A percentile compares a stretch with the other conserved stretches of the same genome.
Conservation (phyloP, 53 echinoderm and acorn worm genomes). For the Mesocentrotus franciscanus region DNA sequence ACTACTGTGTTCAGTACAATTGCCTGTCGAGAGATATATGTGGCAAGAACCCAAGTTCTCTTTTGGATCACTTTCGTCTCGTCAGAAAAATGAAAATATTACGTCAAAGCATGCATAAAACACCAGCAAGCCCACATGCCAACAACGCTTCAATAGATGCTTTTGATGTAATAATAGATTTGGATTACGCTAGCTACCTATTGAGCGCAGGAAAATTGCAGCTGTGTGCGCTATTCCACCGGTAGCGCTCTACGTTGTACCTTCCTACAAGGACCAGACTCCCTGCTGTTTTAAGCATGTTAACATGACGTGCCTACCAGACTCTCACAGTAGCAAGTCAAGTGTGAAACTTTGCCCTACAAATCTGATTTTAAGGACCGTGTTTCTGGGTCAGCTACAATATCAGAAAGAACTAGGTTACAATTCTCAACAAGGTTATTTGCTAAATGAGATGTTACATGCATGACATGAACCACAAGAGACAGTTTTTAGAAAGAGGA, state of each 20-base stretch:
- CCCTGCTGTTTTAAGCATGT: slow-evolving; percentile 1
- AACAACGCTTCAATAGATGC: neutral
- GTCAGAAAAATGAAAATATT: neutral
- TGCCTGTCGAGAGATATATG: neutral
- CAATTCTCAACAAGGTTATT: neutral
- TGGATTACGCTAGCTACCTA: neutral
- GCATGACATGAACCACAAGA: neutral
- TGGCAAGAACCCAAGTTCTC: neutral
- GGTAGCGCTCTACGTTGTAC: neutral
- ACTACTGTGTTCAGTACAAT: neutral
- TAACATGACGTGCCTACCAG: neutral
- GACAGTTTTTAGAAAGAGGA: neutral
- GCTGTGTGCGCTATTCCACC: neutral
- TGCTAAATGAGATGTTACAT: neutral
- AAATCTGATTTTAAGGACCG: neutral
- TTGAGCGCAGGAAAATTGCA: neutral
- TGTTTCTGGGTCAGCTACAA: neutral
- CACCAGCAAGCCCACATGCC: neutral
- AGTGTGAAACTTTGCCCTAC: neutral
- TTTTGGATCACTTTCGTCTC: neutral
- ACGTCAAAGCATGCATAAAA: slow-evolving; percentile 14
- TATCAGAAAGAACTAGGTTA: neutral
- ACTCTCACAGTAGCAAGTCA: neutral
- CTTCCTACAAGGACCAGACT: neutral
- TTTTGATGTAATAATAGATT: slow-evolving; percentile 15